Evolutionary conservation across 2,888 invertebrate species (phyloP).

Genomic region (Colletes collaris): DNA sequence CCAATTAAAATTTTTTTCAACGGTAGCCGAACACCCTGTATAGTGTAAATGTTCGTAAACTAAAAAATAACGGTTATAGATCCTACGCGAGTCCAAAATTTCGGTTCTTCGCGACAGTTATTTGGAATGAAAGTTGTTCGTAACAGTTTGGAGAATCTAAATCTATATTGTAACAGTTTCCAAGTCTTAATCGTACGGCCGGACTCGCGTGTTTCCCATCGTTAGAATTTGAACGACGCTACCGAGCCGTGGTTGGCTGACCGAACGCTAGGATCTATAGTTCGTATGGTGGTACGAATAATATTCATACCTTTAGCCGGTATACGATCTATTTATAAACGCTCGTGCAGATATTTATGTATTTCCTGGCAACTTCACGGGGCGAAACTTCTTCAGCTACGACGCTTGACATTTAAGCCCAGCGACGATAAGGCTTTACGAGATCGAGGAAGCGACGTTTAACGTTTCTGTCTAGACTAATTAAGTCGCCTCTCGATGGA

Average conservation of each 20-base stretch:
- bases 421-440: not conserved
- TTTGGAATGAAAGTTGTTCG: too few species aligned
- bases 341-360: constrained; percentile 24
- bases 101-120: too few species aligned
- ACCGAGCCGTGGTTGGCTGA: constrained; percentile 28
- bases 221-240: constrained; percentile 10
- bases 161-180: too few species aligned
- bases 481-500: not conserved
- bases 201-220: not conserved
- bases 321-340: constrained; percentile 39
- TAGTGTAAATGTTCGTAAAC: too few species aligned
- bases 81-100: too few species aligned
- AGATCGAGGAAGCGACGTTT: not conserved
- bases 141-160: too few species aligned
- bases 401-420: constrained; percentile 28
- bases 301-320: constrained; percentile 36
- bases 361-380: constrained; percentile 37
- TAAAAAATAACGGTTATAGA: too few species aligned
- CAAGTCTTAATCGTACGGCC: too few species aligned
- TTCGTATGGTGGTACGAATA: constrained; percentile 16
- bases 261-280: constrained; percentile 14
- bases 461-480: not conserved
- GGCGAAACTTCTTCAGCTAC: constrained; percentile 10
- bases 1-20: too few species aligned
- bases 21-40: too few species aligned